Conservation (phyloP, 2,888 invertebrate genomes). For the Meta bourneti region DNA sequence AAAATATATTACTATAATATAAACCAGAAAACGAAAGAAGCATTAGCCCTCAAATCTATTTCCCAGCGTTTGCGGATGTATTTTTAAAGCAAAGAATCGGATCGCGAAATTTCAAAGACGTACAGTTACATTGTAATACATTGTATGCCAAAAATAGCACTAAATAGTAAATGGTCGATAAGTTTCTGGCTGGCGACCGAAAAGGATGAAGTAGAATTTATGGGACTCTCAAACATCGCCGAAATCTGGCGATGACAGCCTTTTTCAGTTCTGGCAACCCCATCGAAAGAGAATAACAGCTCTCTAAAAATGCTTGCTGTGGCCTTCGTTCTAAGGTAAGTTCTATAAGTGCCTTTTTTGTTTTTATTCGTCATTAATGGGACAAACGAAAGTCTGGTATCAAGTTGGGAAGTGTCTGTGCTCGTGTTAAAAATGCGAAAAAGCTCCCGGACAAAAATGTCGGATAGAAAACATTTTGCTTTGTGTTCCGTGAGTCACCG, state of each 20-base stretch:
- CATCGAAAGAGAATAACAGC: constrained; percentile 73
- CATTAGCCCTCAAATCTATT: background rate
- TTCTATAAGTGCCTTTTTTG: constrained; percentile 74
- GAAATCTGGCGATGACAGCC: constrained; percentile 75
- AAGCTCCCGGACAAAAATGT: constrained; percentile 51
- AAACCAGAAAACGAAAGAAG: no score
- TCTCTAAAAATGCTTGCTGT: constrained; percentile 75
- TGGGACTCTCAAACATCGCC: constrained; percentile 51
- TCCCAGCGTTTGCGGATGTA: background rate
- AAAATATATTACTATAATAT: no score
- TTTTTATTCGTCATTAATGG: constrained; percentile 67
- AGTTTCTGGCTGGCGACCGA: constrained; percentile 68
- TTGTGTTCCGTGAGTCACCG: constrained; percentile 74
- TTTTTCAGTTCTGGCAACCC: constrained; percentile 74
- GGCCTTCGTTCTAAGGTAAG: constrained; percentile 73
- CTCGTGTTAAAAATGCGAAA: constrained; percentile 30
- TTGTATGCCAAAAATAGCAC: constrained; percentile 46
- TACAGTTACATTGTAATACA: constrained; percentile 29
- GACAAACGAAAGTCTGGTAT: constrained; percentile 55
- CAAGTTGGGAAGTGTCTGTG: constrained; percentile 13
- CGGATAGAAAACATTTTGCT: constrained; percentile 73
- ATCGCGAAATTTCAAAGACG: constrained; percentile 30
- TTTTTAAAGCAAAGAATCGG: constrained; percentile 20
- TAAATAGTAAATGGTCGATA: constrained; percentile 68
- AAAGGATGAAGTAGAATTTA: constrained; percentile 63